These are phyloP conservation scores for Cherax destructor DNA, from an alignment of 1,140 invertebrate genomes.

Conservation along the genomic window DNA sequence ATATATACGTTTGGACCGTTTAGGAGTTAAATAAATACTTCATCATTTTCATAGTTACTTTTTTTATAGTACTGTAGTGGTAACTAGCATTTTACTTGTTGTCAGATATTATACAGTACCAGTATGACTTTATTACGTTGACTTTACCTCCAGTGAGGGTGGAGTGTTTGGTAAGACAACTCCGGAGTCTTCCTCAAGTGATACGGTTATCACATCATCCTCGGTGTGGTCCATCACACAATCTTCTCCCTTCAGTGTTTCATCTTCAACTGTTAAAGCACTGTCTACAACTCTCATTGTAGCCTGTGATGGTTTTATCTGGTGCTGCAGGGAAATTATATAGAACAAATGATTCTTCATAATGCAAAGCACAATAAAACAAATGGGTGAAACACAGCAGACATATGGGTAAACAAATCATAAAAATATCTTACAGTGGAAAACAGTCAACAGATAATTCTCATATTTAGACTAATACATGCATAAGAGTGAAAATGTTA, in stretches of 20 bases:
- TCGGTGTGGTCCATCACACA: neutral
- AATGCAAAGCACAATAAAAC: neutral
- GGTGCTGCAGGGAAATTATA: neutral
- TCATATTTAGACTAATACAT: too few species aligned
- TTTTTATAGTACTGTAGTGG: too few species aligned
- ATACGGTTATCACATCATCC: neutral
- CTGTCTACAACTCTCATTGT: neutral
- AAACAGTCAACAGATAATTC: neutral
- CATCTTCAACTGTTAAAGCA: neutral
- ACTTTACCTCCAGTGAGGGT: neutral
- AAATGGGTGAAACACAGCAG: neutral
- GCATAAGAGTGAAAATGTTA: too few species aligned
- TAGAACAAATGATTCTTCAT: too few species aligned
- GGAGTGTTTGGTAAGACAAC: neutral
- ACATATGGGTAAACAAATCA: neutral
- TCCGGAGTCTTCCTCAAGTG: neutral
- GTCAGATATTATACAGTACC: too few species aligned
- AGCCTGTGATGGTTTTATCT: slow-evolving; percentile 14
- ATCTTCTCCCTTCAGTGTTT: neutral
- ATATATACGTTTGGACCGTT: too few species aligned
- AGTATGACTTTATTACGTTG: too few species aligned
- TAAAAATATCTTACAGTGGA: neutral
- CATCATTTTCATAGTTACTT: too few species aligned
- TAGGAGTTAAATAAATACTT: too few species aligned
- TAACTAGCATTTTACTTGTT: too few species aligned